Percentiles rank a stretch among this genome's conserved stretches.
Evolutionary conservation across 2,113 vertebrate species (phyloP).

Genomic region (Aleadryas rufinucha): DNA sequence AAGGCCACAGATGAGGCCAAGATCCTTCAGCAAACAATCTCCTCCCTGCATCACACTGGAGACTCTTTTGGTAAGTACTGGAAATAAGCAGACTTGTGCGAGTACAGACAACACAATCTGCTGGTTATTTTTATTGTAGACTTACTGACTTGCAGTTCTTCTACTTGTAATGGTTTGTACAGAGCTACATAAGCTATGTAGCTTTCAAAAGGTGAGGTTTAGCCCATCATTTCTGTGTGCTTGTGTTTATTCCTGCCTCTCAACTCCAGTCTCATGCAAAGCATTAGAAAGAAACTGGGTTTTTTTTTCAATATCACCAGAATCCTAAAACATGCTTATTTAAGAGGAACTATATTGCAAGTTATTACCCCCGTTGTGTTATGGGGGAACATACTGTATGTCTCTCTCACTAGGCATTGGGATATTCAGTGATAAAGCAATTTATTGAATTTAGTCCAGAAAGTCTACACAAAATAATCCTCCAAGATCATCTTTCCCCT

Average conservation of each 20-base stretch:
- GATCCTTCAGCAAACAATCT: background rate
- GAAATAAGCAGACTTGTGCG: background rate
- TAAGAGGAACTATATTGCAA: background rate
- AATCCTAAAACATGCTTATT: background rate
- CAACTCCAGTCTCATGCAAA: background rate
- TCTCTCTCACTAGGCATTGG: background rate
- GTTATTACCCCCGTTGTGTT: background rate
- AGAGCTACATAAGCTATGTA: background rate
- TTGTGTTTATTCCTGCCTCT: background rate
- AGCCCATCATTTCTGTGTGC: background rate
- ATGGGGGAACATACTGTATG: background rate
- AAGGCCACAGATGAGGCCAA: background rate
- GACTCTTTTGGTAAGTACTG: background rate
- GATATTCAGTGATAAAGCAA: background rate
- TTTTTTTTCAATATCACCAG: background rate
- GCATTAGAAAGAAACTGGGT: background rate
- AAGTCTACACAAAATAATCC: background rate
- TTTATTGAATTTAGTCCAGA: background rate
- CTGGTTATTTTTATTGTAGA: background rate
- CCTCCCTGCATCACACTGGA: accelerated
- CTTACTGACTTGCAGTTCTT: background rate
- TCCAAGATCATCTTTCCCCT: background rate
- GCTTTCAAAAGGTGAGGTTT: background rate
- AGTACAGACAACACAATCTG: background rate
- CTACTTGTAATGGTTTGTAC: background rate